phyloP scores from a whole-genome alignment of 2,113 vertebrate species.

The Phylloscopus whistleri region DNA sequence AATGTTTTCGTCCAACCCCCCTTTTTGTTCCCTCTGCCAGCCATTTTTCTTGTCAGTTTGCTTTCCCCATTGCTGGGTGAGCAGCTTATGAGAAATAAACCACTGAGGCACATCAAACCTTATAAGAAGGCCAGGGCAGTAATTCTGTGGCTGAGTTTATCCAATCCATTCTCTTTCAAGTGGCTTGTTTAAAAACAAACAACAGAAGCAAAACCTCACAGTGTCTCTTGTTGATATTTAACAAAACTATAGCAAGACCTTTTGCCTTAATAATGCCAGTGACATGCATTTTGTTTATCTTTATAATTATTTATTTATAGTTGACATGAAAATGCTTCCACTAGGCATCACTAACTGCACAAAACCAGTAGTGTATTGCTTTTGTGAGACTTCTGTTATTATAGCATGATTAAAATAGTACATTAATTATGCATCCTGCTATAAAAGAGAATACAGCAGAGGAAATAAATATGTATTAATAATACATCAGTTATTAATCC shows the following conservation, averaged over 20 bases:
- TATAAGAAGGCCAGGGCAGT: not conserved
- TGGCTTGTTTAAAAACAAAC: conserved; percentile 30
- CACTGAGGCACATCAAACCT: conserved; percentile 16
- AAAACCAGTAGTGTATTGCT: conserved; percentile 57
- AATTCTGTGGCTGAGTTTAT: conserved; percentile 35
- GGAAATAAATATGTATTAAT: conserved; percentile 73
- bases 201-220: conserved; percentile 15
- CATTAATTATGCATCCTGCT: conserved; percentile 75
- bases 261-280: conserved; percentile 63
- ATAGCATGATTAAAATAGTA: conserved; percentile 72
- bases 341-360: conserved; percentile 51
- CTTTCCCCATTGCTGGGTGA: conserved; percentile 25
- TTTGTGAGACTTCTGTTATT: conserved; percentile 68
- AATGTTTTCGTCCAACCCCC: not conserved
- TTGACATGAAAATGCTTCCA: conserved; percentile 63
- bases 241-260: conserved; percentile 45
- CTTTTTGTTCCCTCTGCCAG: not conserved
- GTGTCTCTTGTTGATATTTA: conserved; percentile 41
- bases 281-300: conserved; percentile 58
- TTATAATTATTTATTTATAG: conserved; percentile 71
- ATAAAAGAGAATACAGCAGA: conserved; percentile 67
- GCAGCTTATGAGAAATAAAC: conserved; percentile 43
- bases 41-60: conserved; percentile 29
- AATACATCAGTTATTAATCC: conserved; percentile 73
- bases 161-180: conserved; percentile 40